Evolutionary conservation across 2,113 vertebrate species (phyloP), one percentile per base, ranked within the genome.

Genomic region (Petrocephalus zakoni): DNA sequence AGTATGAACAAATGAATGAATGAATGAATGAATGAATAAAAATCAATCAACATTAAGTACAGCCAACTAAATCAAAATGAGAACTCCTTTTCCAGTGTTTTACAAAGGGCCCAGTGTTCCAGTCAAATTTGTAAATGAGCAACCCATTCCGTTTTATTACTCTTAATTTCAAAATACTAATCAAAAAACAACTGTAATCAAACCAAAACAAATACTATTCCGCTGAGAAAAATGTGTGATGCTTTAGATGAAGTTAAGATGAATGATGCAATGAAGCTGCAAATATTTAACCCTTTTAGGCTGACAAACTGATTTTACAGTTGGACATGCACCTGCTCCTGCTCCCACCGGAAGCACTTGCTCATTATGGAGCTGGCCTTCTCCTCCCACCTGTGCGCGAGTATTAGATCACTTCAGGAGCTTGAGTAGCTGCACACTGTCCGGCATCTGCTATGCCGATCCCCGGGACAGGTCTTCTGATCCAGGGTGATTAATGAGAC

Each of bases 401-500:
- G 68, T 75, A 75, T 75, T 37, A 75, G 4, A 75, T 75, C 29
- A 75, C 34, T 75, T 15, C 17, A 0, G 34, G 68, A 2, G 68
- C 4, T 13, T 15, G 68, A 17, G 13, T 29, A 75, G 64, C 64
- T 29, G 29, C 29, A 15, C 29, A 15, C 10, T 46, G 25, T 84
- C 68, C 34, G 72, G 85, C 9, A 58, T 11, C 61, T 75, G 47
- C 52, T 75, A 21, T 21, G 19, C 61, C 7, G 11, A 22, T 49
- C 68, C 46, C 53, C 58, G 2, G 25, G 85, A 56, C 42, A 5
- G 42, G 34, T n/a, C 37, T 89, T 47, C 83, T 56, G 53, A 88
- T 81, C 87, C 61, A 82, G 47, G 19, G 2, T 88, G 83, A 87
- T 87, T 89, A 87, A 88, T 87, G 83, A 68, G 87, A 90, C 88